These are phyloP conservation scores for Drosophila busckii DNA, from an alignment of 1,140 invertebrate genomes.

Conservation along the genomic window DNA sequence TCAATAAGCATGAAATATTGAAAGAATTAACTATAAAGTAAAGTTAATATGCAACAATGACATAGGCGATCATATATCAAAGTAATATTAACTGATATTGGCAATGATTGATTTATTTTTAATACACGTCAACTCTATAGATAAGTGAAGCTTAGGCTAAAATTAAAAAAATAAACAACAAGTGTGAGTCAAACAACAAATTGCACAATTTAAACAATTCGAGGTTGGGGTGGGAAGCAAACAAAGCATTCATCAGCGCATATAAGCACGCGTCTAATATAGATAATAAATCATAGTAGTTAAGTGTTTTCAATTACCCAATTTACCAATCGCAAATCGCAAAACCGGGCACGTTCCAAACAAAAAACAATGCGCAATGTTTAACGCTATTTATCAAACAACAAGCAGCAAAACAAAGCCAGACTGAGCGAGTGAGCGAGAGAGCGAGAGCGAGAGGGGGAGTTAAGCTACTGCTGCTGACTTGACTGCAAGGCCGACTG, in stretches of 20 bases:
- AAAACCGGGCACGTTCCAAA: slow-evolving; percentile 62
- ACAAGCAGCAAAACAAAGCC: slow-evolving; percentile 22
- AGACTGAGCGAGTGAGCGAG: background rate
- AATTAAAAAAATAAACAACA: slow-evolving; percentile 6
- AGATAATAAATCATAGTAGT: slow-evolving; percentile 70
- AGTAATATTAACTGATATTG: slow-evolving; percentile 1
- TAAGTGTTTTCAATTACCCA: slow-evolving; percentile 76
- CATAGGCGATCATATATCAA: slow-evolving; percentile 24
- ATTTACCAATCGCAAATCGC: slow-evolving; percentile 75
- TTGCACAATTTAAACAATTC: background rate
- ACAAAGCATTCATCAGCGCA: slow-evolving; percentile 25
- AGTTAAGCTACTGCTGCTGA: slow-evolving; percentile 24
- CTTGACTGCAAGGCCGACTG: slow-evolving; percentile 46
- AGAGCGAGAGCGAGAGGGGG: background rate
- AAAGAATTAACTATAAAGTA: too few species aligned
- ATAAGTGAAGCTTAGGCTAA: background rate
- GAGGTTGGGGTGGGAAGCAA: background rate
- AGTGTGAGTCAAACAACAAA: background rate
- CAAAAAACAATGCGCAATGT: slow-evolving; percentile 40
- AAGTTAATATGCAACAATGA: too few species aligned
- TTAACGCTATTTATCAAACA: slow-evolving; percentile 74
- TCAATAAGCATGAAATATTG: too few species aligned
- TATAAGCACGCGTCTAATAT: slow-evolving; percentile 11
- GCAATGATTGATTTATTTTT: slow-evolving; percentile 30
- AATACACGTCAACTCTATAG: slow-evolving; percentile 7